Evolutionary conservation across 2,797 vertebrate genomes (phyloP), one percentile per base, ranked within the genome.

Genomic region (Knipowitschia caucasica): DNA sequence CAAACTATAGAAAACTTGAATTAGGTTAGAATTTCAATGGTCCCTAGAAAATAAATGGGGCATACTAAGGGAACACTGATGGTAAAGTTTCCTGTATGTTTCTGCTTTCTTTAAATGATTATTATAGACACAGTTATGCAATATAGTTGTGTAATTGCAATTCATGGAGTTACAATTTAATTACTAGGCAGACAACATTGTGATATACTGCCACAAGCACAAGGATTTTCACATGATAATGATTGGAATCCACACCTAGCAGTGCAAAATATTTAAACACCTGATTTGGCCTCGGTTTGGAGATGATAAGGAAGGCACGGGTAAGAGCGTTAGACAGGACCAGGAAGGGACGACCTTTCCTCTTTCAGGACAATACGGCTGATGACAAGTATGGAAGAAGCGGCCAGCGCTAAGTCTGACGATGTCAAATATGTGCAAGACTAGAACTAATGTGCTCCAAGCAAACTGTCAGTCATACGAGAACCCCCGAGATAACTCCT

Each of bases 231-330:
- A 63, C 56, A 60, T 62, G 35, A 23, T 56, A 49, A 43, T 53
- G 64, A 40, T 45, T 4, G 44, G 64, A 56, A 64, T 18, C 27
- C 18, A 4, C 33, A 39, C 62, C 42, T 73, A 60, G 52, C 56
- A 45, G 39, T 59, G 34, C 56, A 50, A 53, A 26, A 29, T 53
- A 29, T 49, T 39, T 45, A 40, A 64, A 25, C 15, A 4, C 18
- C 50, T 0, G 30, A 67, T 64, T 64, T 68, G 63, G 69, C 63
- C 69, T 67, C 47, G 34, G 53, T 66, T 60, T 60, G 59, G 68
- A 82, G 62, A 76, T 73, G 71, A 77, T 53, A 51, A 82, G 77
- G 80, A 91, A 91, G 89, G 90, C 90, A 92, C 89, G 80, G 82
- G 75, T 66, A 82, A 69, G 71, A 44, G 34, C 15, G 15, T 39